Evolutionary conservation across 1,140 invertebrate species (phyloP).

Genomic region (Tetragnatha versicolor): DNA sequence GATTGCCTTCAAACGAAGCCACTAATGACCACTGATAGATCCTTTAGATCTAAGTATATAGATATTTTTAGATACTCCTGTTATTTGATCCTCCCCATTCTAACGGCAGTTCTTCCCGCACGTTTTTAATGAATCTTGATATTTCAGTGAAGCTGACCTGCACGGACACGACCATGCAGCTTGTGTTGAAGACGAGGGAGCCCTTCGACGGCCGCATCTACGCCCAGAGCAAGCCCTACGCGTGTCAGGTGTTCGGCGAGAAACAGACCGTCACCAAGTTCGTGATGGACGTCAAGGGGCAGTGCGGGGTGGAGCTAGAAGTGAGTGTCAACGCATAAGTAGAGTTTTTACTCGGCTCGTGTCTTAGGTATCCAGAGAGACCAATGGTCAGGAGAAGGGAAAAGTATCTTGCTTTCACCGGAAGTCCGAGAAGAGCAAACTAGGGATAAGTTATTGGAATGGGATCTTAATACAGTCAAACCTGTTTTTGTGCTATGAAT

Average conservation of each 20-base stretch:
- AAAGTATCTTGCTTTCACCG: too few relatives aligned
- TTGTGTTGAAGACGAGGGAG: slow-evolving; percentile 66
- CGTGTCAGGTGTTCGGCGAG: slow-evolving; percentile 65
- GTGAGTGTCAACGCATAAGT: slow-evolving; percentile 29
- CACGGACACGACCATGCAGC: slow-evolving; percentile 64
- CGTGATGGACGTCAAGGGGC: slow-evolving; percentile 62
- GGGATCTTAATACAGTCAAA: too few relatives aligned
- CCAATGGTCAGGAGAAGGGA: too few relatives aligned
- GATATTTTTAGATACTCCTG: too few relatives aligned
- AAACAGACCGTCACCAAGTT: slow-evolving; percentile 65
- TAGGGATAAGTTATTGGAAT: too few relatives aligned
- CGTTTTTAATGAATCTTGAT: too few relatives aligned
- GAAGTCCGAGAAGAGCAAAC: too few relatives aligned
- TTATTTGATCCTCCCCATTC: too few relatives aligned
- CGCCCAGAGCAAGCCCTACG: slow-evolving; percentile 54
- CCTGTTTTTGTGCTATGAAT: too few relatives aligned
- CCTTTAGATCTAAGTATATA: not conserved
- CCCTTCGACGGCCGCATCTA: slow-evolving; percentile 66
- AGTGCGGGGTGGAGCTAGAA: slow-evolving; percentile 46
- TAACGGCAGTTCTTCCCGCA: too few relatives aligned
- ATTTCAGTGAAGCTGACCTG: slow-evolving; percentile 65
- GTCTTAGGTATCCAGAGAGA: too few relatives aligned
- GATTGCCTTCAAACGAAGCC: not conserved
- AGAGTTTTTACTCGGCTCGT: slow-evolving; percentile 32
- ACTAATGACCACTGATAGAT: not conserved